Conservation (phyloP, 1,140 invertebrate species). For the Papilio dardanus region DNA sequence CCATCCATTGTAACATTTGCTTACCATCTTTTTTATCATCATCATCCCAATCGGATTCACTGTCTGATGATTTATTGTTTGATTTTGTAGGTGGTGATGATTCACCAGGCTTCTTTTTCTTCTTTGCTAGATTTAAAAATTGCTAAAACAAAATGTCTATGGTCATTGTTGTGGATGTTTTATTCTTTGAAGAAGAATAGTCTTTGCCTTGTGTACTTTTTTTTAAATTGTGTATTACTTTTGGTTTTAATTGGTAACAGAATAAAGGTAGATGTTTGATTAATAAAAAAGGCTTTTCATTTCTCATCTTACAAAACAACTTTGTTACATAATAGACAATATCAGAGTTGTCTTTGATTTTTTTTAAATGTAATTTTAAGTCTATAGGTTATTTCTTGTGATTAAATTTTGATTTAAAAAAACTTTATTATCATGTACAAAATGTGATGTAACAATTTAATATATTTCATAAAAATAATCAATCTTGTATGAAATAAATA, state of each 20-base stretch:
- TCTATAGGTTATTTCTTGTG: neutral
- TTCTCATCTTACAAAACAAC: no score
- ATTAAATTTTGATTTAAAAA: neutral
- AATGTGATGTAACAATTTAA: neutral
- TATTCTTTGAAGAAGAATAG: no score
- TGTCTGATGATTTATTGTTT: conserved; percentile 81
- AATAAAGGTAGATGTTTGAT: no score
- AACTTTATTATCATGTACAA: neutral
- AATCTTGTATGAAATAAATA: neutral
- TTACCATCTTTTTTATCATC: conserved; percentile 71
- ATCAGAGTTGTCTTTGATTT: neutral
- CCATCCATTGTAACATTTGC: conserved; percentile 27
- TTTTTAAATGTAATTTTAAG: neutral
- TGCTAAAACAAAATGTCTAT: conserved; percentile 85
- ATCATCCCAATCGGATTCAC: conserved; percentile 83
- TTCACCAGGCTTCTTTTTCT: conserved; percentile 86
- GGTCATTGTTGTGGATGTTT: no score
- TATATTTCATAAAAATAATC: neutral
- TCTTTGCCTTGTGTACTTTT: no score
- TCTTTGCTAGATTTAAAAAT: conserved; percentile 93
- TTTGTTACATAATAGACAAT: neutral
- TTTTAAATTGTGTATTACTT: no score
- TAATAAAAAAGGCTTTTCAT: no score
- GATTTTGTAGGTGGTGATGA: conserved; percentile 70
- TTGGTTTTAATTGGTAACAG: no score